phyloP scores from a whole-genome alignment of 2,113 vertebrate species.

The Anarhynchus alexandrinus region DNA sequence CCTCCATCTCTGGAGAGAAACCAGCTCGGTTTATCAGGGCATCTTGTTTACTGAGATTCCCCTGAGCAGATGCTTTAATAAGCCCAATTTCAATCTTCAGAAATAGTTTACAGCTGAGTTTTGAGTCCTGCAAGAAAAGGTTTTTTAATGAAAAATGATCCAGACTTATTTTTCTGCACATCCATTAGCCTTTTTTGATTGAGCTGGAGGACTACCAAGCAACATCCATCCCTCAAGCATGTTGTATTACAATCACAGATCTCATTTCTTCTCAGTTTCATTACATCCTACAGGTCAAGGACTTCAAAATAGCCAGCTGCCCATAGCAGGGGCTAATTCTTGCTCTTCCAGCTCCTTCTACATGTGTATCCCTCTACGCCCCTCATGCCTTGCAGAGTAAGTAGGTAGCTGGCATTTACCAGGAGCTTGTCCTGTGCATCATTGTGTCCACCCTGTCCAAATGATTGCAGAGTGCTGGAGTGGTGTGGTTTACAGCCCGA shows the following conservation, averaged over 20 bases:
- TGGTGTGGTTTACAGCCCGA: not conserved
- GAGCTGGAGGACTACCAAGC: not conserved
- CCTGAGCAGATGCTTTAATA: not conserved
- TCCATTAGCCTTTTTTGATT: not conserved
- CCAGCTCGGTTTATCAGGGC: not conserved
- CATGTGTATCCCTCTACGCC: not conserved
- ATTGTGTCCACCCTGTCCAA: fast-evolving
- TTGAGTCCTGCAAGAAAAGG: not conserved
- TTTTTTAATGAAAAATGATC: not conserved
- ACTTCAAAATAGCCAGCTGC: not conserved
- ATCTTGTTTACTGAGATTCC: not conserved
- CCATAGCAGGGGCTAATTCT: not conserved
- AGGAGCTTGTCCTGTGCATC: not conserved
- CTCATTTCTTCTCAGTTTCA: not conserved
- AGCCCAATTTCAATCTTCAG: not conserved
- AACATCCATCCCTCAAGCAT: not conserved
- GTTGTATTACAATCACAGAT: not conserved
- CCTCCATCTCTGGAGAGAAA: not conserved
- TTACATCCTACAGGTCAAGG: not conserved
- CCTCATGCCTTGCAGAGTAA: not conserved
- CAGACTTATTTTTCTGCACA: not conserved
- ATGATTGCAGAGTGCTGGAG: fast-evolving
- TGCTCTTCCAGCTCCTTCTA: not conserved
- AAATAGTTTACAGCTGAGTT: not conserved
- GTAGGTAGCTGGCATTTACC: not conserved